Percentiles rank a stretch among this genome's conserved stretches.
phyloP scores from a whole-genome alignment of 2,888 invertebrate species.

The Ashinkailepas kermadecensis region DNA sequence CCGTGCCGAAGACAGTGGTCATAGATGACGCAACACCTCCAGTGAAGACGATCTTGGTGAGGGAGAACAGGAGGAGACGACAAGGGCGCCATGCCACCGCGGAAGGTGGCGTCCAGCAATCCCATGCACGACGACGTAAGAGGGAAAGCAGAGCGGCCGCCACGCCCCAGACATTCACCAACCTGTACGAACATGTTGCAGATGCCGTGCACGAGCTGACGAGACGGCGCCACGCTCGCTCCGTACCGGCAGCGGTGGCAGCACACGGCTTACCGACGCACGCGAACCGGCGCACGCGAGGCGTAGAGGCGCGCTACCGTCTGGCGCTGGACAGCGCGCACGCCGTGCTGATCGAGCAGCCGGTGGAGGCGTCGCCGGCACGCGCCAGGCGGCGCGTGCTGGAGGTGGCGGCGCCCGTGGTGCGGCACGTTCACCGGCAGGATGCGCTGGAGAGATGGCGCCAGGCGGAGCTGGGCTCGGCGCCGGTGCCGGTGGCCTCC shows the following conservation, averaged over 20 bases:
- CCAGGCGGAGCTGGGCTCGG: not conserved
- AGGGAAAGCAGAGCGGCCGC: not conserved
- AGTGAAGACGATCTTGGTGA: not conserved
- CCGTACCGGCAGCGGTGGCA: too few relatives aligned
- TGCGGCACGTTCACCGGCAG: not conserved
- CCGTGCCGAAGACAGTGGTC: not conserved
- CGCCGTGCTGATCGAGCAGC: not conserved
- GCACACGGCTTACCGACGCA: too few relatives aligned
- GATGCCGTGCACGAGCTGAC: not conserved
- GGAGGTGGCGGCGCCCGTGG: not conserved
- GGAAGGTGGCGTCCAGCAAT: not conserved
- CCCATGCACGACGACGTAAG: not conserved
- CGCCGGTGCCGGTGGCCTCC: not conserved
- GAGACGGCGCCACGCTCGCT: not conserved
- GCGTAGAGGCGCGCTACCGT: too few relatives aligned
- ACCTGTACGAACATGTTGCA: not conserved
- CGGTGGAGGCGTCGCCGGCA: not conserved
- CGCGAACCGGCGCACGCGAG: too few relatives aligned
- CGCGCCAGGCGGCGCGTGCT: not conserved
- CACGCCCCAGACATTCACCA: too few relatives aligned
- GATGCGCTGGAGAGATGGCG: not conserved
- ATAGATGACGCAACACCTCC: not conserved
- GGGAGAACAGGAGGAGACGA: not conserved
- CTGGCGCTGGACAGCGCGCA: not conserved
- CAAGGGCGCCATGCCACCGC: not conserved